These are phyloP conservation scores for Glareola pratincola DNA, from an alignment of 2,113 vertebrate genomes.

Conservation along the genomic window DNA sequence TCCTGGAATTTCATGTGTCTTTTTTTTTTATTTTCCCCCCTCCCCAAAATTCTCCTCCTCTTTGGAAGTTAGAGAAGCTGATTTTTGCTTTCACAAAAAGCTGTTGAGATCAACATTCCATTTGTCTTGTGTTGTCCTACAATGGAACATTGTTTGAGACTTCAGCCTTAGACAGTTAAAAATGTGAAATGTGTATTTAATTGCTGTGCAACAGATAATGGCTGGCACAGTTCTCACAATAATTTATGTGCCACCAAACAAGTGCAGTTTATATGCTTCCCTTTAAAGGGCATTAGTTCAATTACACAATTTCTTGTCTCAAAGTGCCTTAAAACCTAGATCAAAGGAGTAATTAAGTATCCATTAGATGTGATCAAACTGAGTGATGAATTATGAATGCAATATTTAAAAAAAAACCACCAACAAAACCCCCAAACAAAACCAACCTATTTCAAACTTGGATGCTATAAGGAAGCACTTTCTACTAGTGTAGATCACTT, in stretches of 20 bases:
- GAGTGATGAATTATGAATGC: background rate
- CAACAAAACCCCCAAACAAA: background rate
- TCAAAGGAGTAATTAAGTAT: background rate
- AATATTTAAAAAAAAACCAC: background rate
- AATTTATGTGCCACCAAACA: constrained; percentile 50
- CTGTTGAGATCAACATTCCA: background rate
- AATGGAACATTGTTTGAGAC: constrained; percentile 38
- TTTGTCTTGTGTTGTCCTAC: constrained; percentile 44
- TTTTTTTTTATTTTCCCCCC: too few relatives aligned
- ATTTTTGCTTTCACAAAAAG: background rate
- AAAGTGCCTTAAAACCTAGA: background rate
- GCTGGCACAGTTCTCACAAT: constrained; percentile 21
- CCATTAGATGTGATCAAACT: background rate
- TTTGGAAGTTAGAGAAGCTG: background rate
- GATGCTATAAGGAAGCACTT: background rate
- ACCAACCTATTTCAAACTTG: background rate
- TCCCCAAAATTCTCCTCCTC: background rate
- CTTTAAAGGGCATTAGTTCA: background rate
- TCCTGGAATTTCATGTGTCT: background rate
- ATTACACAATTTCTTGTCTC: background rate
- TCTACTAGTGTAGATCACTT: background rate
- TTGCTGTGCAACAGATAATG: constrained; percentile 26
- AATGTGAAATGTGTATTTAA: constrained; percentile 63
- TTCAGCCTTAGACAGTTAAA: constrained; percentile 50
- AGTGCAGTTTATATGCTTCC: constrained; percentile 45